These are phyloP conservation scores for Gymnogyps californianus DNA, from an alignment of 2,113 vertebrate genomes.

Conservation along the genomic window DNA sequence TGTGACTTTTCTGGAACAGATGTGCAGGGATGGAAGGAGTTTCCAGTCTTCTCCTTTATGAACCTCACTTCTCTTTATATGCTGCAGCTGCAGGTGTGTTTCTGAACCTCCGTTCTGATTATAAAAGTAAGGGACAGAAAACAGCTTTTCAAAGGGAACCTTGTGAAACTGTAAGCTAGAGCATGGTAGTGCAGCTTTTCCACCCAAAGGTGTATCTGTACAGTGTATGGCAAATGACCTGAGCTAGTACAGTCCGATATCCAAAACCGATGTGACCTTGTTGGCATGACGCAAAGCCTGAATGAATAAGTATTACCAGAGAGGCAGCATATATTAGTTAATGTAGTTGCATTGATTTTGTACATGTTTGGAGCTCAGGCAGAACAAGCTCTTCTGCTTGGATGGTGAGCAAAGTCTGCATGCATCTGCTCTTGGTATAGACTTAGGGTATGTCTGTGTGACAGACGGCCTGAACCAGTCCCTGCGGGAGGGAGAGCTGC, in stretches of 20 bases:
- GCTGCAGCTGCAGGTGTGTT: not conserved
- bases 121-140: not conserved
- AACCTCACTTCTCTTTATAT: not conserved
- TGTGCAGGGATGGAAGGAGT: not conserved
- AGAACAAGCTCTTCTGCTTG: not conserved
- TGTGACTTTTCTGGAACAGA: not conserved
- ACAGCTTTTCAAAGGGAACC: not conserved
- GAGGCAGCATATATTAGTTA: not conserved
- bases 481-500: not conserved
- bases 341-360: not conserved
- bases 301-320: not conserved
- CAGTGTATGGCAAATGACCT: not conserved
- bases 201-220: not conserved
- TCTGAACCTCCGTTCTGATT: not conserved
- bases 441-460: not conserved
- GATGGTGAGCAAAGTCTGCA: not conserved
- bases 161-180: not conserved
- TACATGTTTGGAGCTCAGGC: not conserved
- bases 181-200: not conserved
- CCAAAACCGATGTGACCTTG: not conserved
- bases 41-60: not conserved
- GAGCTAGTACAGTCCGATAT: not conserved
- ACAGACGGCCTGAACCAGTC: not conserved
- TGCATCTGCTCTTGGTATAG: not conserved
- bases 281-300: not conserved